Evolutionary conservation across 2,797 vertebrate genomes (phyloP), one percentile per base, ranked within the genome.

Genomic region (Poecilia picta): DNA sequence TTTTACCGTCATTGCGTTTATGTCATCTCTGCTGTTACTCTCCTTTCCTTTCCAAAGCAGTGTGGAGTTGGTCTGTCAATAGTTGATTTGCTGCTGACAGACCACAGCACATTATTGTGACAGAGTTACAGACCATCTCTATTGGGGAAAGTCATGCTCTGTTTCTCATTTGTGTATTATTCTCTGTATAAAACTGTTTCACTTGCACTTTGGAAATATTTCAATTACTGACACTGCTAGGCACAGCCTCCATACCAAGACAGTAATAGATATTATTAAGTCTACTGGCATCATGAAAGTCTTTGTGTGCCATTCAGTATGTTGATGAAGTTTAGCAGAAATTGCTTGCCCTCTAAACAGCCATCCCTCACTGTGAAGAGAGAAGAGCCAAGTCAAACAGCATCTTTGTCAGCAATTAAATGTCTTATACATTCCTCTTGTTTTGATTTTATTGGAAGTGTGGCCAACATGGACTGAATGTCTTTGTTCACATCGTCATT

Each of bases 201-300:
- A 39, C 20, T 41, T 78, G 16, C 31, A 28, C 15, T 59, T 41
- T 51, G n/a, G 4, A 76, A 51, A 79, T 15, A 31, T 70, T 36
- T 39, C 1, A 51, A 55, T 66, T 47, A 71, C 8, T 41, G 16
- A 57, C 4, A 36, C 4, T 0, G 20, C 45, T 28, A n/a, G 18
- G 25, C 6, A 72, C 39, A 68, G 57, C 51, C 68, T 79, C 45
- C 51, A 28, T 72, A 39, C 66, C 7, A 36, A 62, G 47, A 49
- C 20, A 70, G 57, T 73, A 75, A 25, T 10, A 74, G 16, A 76
- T 25, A 25, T 51, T 77, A 51, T 76, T 80, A 49, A 73, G 16
- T 41, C 5, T 39, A 39, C 36, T 39, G 36, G 36, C 36, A 39
- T 39, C 36, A 39, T 39, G 36, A 39, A 39, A 39, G 36, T 39